Base-by-base conservation (phyloP, 2,113 vertebrate genomes). In the Neopipo cinnamomea region DNA sequence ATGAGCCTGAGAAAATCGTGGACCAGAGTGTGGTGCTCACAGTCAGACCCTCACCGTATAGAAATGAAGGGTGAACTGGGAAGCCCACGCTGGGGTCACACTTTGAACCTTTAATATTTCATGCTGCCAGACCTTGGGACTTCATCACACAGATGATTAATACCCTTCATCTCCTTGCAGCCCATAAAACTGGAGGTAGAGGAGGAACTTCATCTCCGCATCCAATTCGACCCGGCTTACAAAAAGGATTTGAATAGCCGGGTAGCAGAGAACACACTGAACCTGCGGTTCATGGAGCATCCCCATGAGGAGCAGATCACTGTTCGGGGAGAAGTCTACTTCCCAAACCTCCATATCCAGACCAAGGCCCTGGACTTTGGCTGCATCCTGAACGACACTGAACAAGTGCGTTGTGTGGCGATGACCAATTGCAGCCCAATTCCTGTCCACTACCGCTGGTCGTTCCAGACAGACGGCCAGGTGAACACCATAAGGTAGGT, bases 351-450 rank as follows among this genome's bases (percentile, higher is more conserved):
- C 31, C 62, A 31, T 47, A 97, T 99, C 44, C 97, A 98, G 86
- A 74, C 97, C 68, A 97, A 16, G 33, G 53, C 85, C 3, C 47
- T 99, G 91, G 98, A 99, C 85, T 99, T 99, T 31, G 98, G 99
- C 93, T 99, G 98, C 53, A 97, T 99, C 70, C 93, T 98, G 16
- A 99, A 99, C 8, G 95, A 98, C 83, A 99, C 98, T 0, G 97
- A 98, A 75, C 93, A 87, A 37, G 92, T 95, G 5, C 95, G 67
- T 70, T 86, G 89, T 1, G 4, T 99, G 28, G 87, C 87, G 3
- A 97, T 99, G 91, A 98, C 97, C 82, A 99, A 99, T 97, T 97
- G 96, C 97, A 99, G 98, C 95, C 98, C 97, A 0, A 66, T 99
- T 41, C 70, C 97, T 1, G 98, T 98, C 61, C 97, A 80, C 66